Base-by-base conservation (phyloP, 2,797 vertebrate genomes). In the Prunella strophiata region DNA sequence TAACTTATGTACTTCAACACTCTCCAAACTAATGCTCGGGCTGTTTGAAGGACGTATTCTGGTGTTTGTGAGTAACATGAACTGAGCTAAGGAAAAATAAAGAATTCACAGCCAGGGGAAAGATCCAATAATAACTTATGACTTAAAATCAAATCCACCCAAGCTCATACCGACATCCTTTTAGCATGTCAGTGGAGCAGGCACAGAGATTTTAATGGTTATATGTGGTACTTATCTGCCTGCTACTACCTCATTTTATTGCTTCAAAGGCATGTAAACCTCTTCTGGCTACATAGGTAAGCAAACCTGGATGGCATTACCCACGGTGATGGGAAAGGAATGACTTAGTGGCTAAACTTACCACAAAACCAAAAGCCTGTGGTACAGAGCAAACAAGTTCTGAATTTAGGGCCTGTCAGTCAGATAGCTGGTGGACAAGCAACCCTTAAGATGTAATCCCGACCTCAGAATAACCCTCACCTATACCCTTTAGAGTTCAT, bases 341-440 rank as follows among this genome's bases (percentile, higher is more conserved):
- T 4, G 23, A 58, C 52, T 92, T 85, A 42, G 83, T 17, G 83
- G 85, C 62, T 92, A 90, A 87, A 47, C 62, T 73, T 65, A 81
- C 32, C 58, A 68, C 6, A 3, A 82, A 95, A 72, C 45, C 10
- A 7, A 65, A 62, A 78, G 57, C 42, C 42, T 75, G 61, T 1
- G 73, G 89, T 71, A n/a, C n/a, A 89, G 52, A 85, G 63, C 79
- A 96, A 94, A 85, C 55, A 85, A 47, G 14, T 43, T 66, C 75
- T 7, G 14, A 40, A 68, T 54, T 81, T 7, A 8, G 38, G 42
- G 17, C 36, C 42, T 40, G 4, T 65, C 79, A 70, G n/a, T 51
- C 66, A 87, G 58, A 47, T 34, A 86, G 43, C 65, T 63, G 48
- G 80, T 66, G 59, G 34, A 68, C 67, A 80, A 77, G 36, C 65